A percentile compares a stretch with the other conserved stretches of the same genome.
phyloP scores from a whole-genome alignment of 1,140 invertebrate genomes.

The Drosophila rufa region DNA sequence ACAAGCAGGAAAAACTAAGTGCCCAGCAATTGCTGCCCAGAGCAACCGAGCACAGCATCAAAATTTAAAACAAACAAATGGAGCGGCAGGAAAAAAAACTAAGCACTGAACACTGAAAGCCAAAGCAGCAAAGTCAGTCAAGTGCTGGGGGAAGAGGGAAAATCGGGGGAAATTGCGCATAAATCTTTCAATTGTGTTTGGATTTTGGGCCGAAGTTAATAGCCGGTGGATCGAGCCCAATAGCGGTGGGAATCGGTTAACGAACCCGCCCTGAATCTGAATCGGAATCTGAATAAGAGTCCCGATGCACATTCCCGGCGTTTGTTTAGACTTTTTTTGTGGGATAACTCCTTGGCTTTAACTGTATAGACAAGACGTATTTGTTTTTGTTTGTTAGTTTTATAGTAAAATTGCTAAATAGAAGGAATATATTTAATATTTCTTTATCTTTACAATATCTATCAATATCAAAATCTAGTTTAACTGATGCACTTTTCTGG shows the following conservation, averaged over 20 bases:
- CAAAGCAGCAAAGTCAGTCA: constrained; percentile 69
- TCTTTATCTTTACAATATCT: not conserved
- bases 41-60: constrained; percentile 39
- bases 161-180: constrained; percentile 62
- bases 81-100: constrained; percentile 34
- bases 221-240: constrained; percentile 47
- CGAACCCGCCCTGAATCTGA: constrained; percentile 54
- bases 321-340: constrained; percentile 1
- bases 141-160: constrained; percentile 42
- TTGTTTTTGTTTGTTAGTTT: not conserved
- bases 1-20: constrained; percentile 75
- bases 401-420: not conserved
- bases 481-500: constrained; percentile 27
- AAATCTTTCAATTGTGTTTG: constrained; percentile 82
- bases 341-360: not conserved
- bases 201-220: constrained; percentile 74
- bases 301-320: not conserved
- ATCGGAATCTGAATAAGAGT: constrained; percentile 1
- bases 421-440: not conserved
- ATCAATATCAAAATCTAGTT: not conserved
- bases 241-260: constrained; percentile 63
- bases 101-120: constrained; percentile 16
- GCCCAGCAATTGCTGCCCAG: constrained; percentile 64
- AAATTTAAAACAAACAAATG: constrained; percentile 74
- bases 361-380: too few relatives aligned